A percentile compares a stretch with the other conserved stretches of the same genome.
phyloP scores from a whole-genome alignment of 1,140 invertebrate genomes.

The Drosophila albomicans region DNA sequence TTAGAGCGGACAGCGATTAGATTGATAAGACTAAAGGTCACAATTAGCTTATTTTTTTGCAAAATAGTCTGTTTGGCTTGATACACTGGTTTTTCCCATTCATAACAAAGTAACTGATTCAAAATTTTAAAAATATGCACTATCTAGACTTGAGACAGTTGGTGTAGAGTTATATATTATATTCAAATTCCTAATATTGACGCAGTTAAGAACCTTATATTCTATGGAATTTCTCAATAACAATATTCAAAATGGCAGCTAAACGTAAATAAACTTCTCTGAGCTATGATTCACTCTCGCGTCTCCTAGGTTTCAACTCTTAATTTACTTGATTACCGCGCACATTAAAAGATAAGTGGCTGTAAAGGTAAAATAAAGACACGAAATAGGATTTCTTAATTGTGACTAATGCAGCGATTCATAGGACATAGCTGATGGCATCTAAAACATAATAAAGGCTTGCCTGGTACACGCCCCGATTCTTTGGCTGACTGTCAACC shows the following conservation, averaged over 20 bases:
- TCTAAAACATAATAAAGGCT: neutral
- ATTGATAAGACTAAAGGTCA: no score
- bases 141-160: no score
- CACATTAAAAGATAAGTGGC: conserved; percentile 5
- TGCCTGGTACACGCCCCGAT: conserved; percentile 32
- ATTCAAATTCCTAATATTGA: no score
- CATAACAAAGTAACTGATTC: no score
- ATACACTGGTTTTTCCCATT: no score
- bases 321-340: neutral
- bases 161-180: no score
- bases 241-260: neutral
- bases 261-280: no score
- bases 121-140: no score
- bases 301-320: no score
- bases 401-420: conserved; percentile 11
- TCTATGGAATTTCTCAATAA: neutral
- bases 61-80: no score
- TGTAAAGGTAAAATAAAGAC: neutral
- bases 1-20: neutral
- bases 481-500: neutral
- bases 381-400: neutral
- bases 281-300: neutral
- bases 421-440: neutral
- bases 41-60: no score
- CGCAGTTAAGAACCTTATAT: no score